phyloP scores from a whole-genome alignment of 2,113 vertebrate species.

The Trematocara variabile region DNA sequence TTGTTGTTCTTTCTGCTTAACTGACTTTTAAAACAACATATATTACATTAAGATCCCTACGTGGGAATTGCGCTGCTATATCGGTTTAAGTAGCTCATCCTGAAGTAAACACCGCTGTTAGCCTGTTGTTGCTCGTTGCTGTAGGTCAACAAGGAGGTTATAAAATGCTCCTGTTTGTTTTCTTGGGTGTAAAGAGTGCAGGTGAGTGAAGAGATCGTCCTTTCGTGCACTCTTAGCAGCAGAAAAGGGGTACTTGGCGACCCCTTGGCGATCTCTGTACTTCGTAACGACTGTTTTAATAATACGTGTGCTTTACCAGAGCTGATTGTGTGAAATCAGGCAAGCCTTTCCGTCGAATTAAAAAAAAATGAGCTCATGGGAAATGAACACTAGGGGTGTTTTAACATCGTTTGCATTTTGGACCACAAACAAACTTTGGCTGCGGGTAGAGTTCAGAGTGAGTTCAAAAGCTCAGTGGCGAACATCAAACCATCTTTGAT shows the following conservation, averaged over 20 bases:
- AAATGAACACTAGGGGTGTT: constrained; percentile 13
- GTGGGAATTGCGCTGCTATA: not conserved
- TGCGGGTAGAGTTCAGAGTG: constrained; percentile 33
- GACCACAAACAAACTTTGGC: constrained; percentile 33
- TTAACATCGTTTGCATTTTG: not conserved
- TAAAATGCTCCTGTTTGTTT: constrained; percentile 60
- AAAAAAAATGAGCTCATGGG: constrained; percentile 20
- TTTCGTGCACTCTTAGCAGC: constrained; percentile 62
- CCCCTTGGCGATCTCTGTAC: not conserved
- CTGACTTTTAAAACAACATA: not conserved
- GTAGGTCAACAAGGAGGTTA: constrained; percentile 49
- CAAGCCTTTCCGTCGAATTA: constrained; percentile 12
- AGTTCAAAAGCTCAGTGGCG: constrained; percentile 46
- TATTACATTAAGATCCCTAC: not conserved
- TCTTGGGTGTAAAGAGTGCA: constrained; percentile 34
- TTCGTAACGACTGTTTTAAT: not conserved
- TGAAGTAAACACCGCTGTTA: constrained; percentile 18
- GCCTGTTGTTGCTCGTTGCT: constrained; percentile 32
- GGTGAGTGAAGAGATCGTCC: constrained; percentile 56
- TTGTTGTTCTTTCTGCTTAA: not conserved
- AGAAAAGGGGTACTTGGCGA: constrained; percentile 7
- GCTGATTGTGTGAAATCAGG: constrained; percentile 4
- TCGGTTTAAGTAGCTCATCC: constrained; percentile 27
- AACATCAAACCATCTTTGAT: constrained; percentile 53
- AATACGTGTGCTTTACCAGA: not conserved